These are phyloP conservation scores for Silurus glanis DNA, from an alignment of 2,113 vertebrate genomes.

Conservation along the genomic window DNA sequence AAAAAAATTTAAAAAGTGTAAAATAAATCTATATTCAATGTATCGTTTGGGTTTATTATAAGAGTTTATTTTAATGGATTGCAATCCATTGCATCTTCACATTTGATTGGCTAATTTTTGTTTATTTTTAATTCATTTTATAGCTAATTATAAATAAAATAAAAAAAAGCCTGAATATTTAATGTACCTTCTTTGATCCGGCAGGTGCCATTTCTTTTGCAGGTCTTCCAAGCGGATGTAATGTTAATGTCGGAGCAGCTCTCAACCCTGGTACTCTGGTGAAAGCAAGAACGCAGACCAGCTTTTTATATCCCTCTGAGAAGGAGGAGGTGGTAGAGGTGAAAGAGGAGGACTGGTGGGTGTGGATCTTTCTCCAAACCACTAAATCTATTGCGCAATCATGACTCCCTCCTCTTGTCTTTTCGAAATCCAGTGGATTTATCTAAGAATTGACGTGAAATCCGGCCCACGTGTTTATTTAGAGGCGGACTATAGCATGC, in stretches of 20 bases:
- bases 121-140: neutral
- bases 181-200: slow-evolving; percentile 66
- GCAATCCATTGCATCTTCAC: neutral
- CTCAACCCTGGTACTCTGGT: neutral
- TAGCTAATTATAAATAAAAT: too few species aligned
- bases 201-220: slow-evolving; percentile 68
- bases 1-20: neutral
- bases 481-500: neutral
- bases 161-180: neutral
- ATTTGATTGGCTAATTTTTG: neutral
- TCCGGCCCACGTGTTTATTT: neutral
- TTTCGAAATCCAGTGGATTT: neutral
- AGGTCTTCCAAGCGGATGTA: slow-evolving; percentile 1
- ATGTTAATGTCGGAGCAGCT: neutral
- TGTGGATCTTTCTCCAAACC: neutral
- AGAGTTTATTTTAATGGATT: neutral
- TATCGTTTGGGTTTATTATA: neutral
- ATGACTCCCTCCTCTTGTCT: neutral
- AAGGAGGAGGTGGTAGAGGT: neutral
- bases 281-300: neutral
- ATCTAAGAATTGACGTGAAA: neutral
- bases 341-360: neutral
- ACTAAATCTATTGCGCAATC: neutral
- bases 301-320: slow-evolving; percentile 23
- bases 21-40: too few species aligned